Conservation (phyloP, 1,140 invertebrate genomes). For the Bombus difficillimus region DNA sequence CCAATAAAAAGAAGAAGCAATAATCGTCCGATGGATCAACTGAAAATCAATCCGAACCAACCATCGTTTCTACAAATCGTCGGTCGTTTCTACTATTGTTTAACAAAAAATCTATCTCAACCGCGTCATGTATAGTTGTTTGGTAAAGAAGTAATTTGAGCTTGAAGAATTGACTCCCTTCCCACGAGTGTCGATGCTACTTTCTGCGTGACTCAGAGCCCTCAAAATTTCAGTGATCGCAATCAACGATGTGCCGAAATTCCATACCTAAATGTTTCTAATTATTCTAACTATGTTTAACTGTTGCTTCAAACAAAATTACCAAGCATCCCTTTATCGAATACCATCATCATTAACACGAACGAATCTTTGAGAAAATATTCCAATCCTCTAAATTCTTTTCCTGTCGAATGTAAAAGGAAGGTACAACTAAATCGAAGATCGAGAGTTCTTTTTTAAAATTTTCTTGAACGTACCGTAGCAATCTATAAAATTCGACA, state of each 20-base stretch:
- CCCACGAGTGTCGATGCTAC: slow-evolving; percentile 19
- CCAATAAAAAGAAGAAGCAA: neutral
- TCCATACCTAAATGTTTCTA: neutral
- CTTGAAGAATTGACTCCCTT: slow-evolving; percentile 21
- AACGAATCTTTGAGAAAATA: neutral
- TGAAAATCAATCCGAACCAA: slow-evolving; percentile 13
- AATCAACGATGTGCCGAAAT: neutral
- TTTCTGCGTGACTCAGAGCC: neutral
- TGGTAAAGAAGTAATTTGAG: slow-evolving; percentile 10
- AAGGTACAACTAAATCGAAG: neutral
- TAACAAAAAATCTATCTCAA: slow-evolving; percentile 11
- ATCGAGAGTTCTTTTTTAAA: neutral
- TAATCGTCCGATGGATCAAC: neutral
- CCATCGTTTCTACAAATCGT: slow-evolving; percentile 35
- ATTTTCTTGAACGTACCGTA: neutral
- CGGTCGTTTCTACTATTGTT: neutral
- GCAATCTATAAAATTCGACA: neutral
- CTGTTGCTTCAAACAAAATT: neutral
- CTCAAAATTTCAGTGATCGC: slow-evolving; percentile 7
- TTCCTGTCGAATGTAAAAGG: neutral
- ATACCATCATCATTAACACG: neutral
- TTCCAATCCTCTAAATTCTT: neutral
- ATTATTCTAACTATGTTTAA: neutral
- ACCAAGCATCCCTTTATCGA: too few relatives aligned
- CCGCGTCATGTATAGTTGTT: slow-evolving; percentile 1